A percentile compares a stretch with the other conserved stretches of the same genome.
Conservation (phyloP, 2,888 invertebrate species). For the Drosophila meridiana region DNA sequence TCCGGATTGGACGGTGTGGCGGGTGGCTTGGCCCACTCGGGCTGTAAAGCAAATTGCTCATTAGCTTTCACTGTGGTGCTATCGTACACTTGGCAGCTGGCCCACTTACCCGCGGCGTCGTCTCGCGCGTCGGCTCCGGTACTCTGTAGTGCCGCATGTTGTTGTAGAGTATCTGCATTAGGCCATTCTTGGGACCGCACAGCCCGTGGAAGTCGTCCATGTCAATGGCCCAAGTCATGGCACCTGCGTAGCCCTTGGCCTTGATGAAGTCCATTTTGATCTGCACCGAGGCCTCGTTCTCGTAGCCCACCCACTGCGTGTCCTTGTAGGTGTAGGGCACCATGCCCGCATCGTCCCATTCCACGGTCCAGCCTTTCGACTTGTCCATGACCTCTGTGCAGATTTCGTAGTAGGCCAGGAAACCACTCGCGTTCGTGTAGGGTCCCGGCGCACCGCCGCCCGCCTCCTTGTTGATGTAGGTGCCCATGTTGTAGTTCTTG, state of each 20-base stretch:
- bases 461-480: conserved; percentile 95
- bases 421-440: conserved; percentile 94
- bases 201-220: conserved; percentile 96
- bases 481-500: conserved; percentile 92
- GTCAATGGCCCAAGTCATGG: conserved; percentile 95
- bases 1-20: conserved; percentile 88
- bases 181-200: conserved; percentile 91
- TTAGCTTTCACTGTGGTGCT: conserved; percentile 30
- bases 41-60: conserved; percentile 85
- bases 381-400: conserved; percentile 90
- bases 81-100: conserved; percentile 43
- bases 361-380: conserved; percentile 91
- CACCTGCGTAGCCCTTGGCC: conserved; percentile 92
- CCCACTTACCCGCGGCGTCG: conserved; percentile 89
- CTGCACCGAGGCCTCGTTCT: conserved; percentile 88
- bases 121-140: conserved; percentile 88
- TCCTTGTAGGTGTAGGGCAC: conserved; percentile 95
- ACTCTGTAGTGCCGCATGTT: conserved; percentile 90
- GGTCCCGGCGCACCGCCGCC: conserved; percentile 94
- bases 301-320: conserved; percentile 96
- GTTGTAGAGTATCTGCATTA: conserved; percentile 90
- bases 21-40: conserved; percentile 93
- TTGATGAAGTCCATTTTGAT: conserved; percentile 96
- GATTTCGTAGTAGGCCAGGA: conserved; percentile 94
- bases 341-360: conserved; percentile 93